Percentiles rank a stretch among this genome's conserved stretches.
Conservation (phyloP, 1,140 invertebrate species). For the Drosophila arawakana region DNA sequence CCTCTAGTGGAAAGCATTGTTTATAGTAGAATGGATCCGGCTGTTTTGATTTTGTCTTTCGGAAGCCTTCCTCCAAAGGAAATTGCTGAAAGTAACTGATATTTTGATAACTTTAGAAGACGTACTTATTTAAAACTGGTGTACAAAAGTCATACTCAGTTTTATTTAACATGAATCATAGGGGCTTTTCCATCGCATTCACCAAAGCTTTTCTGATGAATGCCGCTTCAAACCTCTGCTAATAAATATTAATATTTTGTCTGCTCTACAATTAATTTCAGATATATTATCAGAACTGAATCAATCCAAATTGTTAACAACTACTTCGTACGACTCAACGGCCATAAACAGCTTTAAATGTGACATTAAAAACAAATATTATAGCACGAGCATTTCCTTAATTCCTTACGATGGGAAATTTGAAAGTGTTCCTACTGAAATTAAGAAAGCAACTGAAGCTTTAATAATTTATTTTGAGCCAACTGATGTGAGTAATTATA, state of each 20-base stretch:
- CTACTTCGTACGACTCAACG: slow-evolving; percentile 9
- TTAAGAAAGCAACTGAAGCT: slow-evolving; percentile 46
- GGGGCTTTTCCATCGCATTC: too few relatives aligned
- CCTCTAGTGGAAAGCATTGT: neutral
- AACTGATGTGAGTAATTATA: slow-evolving; percentile 35
- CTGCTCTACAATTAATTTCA: slow-evolving; percentile 3
- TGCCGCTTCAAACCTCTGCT: neutral
- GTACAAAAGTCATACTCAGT: neutral
- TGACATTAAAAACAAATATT: slow-evolving; percentile 60
- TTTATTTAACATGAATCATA: neutral
- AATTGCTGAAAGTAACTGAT: slow-evolving; percentile 53
- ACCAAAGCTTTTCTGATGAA: too few relatives aligned
- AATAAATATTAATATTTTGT: neutral
- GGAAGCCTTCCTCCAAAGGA: slow-evolving; percentile 40
- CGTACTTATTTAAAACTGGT: neutral
- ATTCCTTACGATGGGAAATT: slow-evolving; percentile 56
- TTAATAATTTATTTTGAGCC: slow-evolving; percentile 61
- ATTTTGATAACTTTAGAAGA: neutral
- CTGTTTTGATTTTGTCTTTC: slow-evolving; percentile 54
- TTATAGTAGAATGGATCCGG: slow-evolving; percentile 48
- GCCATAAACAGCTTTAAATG: slow-evolving; percentile 49
- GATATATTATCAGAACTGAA: slow-evolving; percentile 56
- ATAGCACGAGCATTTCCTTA: slow-evolving; percentile 48
- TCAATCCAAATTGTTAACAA: slow-evolving; percentile 37
- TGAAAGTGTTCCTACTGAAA: slow-evolving; percentile 54